A percentile compares a stretch with the other conserved stretches of the same genome.
phyloP scores from a whole-genome alignment of 1,140 invertebrate species.

The Plectrocnemia conspersa region DNA sequence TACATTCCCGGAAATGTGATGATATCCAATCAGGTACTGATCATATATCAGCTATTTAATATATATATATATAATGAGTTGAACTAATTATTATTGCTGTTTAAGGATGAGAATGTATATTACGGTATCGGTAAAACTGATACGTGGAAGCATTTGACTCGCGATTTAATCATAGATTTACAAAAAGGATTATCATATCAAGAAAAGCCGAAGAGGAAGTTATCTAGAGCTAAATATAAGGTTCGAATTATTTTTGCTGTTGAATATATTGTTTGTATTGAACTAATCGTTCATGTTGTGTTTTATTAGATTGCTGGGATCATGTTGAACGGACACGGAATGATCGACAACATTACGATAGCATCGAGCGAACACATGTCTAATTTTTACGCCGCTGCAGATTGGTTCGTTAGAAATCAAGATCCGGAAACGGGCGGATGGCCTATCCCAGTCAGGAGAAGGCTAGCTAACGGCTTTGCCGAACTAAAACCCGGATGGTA shows the following conservation, averaged over 20 bases:
- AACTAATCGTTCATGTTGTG: constrained; percentile 40
- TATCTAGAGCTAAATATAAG: constrained; percentile 73
- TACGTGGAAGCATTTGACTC: constrained; percentile 76
- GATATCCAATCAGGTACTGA: constrained; percentile 65
- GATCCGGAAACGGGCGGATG: constrained; percentile 77
- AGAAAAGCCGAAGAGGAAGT: constrained; percentile 59
- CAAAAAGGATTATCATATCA: constrained; percentile 76
- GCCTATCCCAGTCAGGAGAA: constrained; percentile 79
- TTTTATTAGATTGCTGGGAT: constrained; percentile 54
- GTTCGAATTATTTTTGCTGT: constrained; percentile 40
- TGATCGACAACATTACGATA: constrained; percentile 77
- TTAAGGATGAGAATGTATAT: constrained; percentile 71
- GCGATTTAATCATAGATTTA: constrained; percentile 87
- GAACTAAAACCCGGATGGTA: constrained; percentile 86
- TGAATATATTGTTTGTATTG: constrained; percentile 14
- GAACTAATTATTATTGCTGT: constrained; percentile 19
- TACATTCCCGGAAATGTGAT: constrained; percentile 73
- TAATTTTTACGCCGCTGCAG: constrained; percentile 87
- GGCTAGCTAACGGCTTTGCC: constrained; percentile 68
- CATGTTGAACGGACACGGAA: constrained; percentile 69
- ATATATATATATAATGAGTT: constrained; percentile 7
- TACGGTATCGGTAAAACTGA: constrained; percentile 75
- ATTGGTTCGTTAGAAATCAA: constrained; percentile 90
- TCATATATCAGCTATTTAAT: constrained; percentile 8
- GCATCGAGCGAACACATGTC: constrained; percentile 79